Percentiles rank a stretch among this genome's conserved stretches.
phyloP scores from a whole-genome alignment of 1,140 invertebrate genomes.

The Zaprionus davidi region DNA sequence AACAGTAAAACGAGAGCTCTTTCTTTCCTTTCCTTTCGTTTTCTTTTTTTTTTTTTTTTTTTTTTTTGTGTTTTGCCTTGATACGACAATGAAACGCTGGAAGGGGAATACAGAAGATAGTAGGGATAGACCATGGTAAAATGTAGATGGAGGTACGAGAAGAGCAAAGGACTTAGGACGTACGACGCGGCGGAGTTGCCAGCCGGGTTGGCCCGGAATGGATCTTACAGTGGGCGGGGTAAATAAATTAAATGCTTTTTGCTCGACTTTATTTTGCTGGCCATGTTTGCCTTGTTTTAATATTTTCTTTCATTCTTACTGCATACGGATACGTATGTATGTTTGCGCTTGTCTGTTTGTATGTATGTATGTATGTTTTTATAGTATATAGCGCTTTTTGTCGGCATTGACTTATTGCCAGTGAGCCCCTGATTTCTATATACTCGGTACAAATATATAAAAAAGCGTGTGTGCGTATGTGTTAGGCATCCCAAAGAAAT shows the following conservation, averaged over 20 bases:
- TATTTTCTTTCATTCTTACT: conserved; percentile 64
- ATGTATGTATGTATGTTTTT: neutral
- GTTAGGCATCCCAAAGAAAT: neutral
- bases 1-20: conserved; percentile 71
- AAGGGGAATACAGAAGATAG: neutral
- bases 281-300: conserved; percentile 76
- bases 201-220: conserved; percentile 24
- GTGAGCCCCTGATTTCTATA: conserved; percentile 54
- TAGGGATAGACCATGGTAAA: neutral
- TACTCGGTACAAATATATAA: neutral
- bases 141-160: neutral
- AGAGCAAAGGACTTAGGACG: conserved; percentile 35
- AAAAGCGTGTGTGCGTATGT: conserved; percentile 3
- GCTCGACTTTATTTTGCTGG: conserved; percentile 75
- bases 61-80: conserved; percentile 47
- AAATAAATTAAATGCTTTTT: conserved; percentile 80
- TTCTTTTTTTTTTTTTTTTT: conserved; percentile 16
- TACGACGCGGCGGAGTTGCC: conserved; percentile 7
- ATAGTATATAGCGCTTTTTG: conserved; percentile 2
- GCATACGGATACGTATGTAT: conserved; percentile 9
- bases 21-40: conserved; percentile 12
- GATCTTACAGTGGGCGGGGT: conserved; percentile 39
- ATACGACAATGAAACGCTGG: conserved; percentile 34
- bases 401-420: conserved; percentile 45
- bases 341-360: neutral